These are phyloP conservation scores for Cephus spinipes DNA, from an alignment of 2,888 invertebrate genomes.

Conservation along the genomic window DNA sequence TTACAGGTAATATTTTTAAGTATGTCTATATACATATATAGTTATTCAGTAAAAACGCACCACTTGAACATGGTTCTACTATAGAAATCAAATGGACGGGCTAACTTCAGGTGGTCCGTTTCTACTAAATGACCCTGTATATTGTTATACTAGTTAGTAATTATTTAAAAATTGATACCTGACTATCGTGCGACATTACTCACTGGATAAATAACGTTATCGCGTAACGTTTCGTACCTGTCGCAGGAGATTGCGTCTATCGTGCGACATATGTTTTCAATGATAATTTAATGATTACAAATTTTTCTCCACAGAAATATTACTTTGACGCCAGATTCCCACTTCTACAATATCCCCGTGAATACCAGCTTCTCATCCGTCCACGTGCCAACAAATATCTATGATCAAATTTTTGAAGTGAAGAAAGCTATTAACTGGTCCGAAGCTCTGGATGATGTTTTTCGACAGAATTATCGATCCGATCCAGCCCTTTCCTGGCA, in stretches of 20 bases:
- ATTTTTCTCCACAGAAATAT: constrained; percentile 69
- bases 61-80: too few relatives aligned
- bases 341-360: constrained; percentile 87
- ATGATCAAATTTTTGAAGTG: constrained; percentile 76
- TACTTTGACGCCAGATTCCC: constrained; percentile 77
- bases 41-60: too few relatives aligned
- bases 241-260: not conserved
- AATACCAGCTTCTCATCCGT: constrained; percentile 86
- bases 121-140: not conserved
- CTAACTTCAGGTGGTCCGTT: too few relatives aligned
- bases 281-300: not conserved
- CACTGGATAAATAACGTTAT: not conserved
- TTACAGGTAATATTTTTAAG: constrained; percentile 32
- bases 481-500: constrained; percentile 97
- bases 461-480: constrained; percentile 85
- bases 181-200: not conserved
- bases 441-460: constrained; percentile 83
- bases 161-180: not conserved
- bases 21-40: not conserved
- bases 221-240: not conserved
- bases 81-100: too few relatives aligned
- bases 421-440: constrained; percentile 92
- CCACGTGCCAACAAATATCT: constrained; percentile 95
- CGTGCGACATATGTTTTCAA: not conserved
- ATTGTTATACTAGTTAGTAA: not conserved